Percentiles rank a stretch among this genome's conserved stretches.
phyloP scores from a whole-genome alignment of 2,797 vertebrate genomes.

The Taeniopygia guttata region DNA sequence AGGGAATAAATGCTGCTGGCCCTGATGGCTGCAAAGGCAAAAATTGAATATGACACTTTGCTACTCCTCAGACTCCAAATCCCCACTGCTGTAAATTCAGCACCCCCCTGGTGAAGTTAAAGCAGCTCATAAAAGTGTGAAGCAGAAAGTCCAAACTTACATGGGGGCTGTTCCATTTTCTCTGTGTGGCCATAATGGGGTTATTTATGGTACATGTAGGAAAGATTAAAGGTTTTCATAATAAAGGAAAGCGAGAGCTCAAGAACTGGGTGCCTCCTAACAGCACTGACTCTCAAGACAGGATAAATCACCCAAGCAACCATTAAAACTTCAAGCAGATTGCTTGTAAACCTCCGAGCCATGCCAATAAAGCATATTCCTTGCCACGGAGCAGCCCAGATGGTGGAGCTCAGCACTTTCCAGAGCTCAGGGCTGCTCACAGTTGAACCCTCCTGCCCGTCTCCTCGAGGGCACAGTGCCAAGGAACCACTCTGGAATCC shows the following conservation, averaged over 20 bases:
- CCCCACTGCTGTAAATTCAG: not conserved
- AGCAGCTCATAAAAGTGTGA: slow-evolving; percentile 64
- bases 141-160: slow-evolving; percentile 71
- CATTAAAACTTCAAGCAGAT: slow-evolving; percentile 84
- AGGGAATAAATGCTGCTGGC: not conserved
- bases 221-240: slow-evolving; percentile 85
- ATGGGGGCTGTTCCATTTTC: slow-evolving; percentile 75
- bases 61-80: not conserved
- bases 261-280: slow-evolving; percentile 74
- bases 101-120: slow-evolving; percentile 31
- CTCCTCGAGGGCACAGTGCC: slow-evolving; percentile 20
- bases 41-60: not conserved
- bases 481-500: slow-evolving; percentile 33
- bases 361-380: slow-evolving; percentile 73
- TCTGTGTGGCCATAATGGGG: slow-evolving; percentile 81
- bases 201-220: slow-evolving; percentile 83
- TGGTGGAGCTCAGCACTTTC: slow-evolving; percentile 64
- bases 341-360: slow-evolving; percentile 77
- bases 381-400: slow-evolving; percentile 61
- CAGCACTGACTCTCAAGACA: slow-evolving; percentile 73
- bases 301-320: slow-evolving; percentile 82
- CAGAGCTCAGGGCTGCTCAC: slow-evolving; percentile 49
- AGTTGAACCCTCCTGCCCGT: slow-evolving; percentile 19
- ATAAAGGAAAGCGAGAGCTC: slow-evolving; percentile 81
- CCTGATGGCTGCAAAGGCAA: not conserved